These are phyloP conservation scores for Drosophila kanekoi DNA, from an alignment of 2,888 invertebrate species.

Conservation along the genomic window DNA sequence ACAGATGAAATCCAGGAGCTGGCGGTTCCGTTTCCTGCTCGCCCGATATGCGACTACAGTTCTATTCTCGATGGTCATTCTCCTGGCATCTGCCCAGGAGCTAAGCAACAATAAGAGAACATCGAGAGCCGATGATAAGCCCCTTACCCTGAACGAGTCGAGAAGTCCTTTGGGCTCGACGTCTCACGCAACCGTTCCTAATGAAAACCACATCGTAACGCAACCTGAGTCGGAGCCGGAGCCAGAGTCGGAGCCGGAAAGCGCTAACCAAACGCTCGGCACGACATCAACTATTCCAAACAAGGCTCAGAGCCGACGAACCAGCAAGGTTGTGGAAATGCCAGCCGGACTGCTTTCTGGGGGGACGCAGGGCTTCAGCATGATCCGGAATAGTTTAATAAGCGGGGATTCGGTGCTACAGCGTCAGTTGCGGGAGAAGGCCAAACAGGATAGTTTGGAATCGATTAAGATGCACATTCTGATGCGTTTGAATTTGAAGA, in stretches of 20 bases:
- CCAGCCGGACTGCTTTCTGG: background rate
- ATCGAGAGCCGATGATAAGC: background rate
- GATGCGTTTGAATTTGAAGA: conserved; percentile 87
- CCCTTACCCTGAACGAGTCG: background rate
- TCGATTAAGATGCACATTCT: conserved; percentile 89
- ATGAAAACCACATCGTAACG: background rate
- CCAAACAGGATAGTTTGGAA: conserved; percentile 87
- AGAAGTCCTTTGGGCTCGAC: background rate
- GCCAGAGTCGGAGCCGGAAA: background rate
- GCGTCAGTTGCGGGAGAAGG: conserved; percentile 86
- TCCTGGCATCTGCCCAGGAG: conserved; percentile 36
- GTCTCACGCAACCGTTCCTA: background rate
- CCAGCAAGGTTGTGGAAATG: conserved; percentile 1
- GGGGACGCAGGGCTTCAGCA: conserved; percentile 35
- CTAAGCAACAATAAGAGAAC: conserved; percentile 12
- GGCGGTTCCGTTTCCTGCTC: conserved; percentile 12
- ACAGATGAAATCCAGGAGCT: conserved; percentile 9
- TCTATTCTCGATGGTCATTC: conserved; percentile 33
- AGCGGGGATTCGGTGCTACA: conserved; percentile 67
- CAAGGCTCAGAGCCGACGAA: conserved; percentile 16
- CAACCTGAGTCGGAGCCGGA: background rate
- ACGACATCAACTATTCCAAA: background rate
- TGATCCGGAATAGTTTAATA: conserved; percentile 67
- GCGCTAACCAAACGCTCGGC: background rate
- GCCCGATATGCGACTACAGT: conserved; percentile 28